These are phyloP conservation scores for Drosophila neutralis DNA, from an alignment of 2,888 invertebrate species.

Conservation along the genomic window DNA sequence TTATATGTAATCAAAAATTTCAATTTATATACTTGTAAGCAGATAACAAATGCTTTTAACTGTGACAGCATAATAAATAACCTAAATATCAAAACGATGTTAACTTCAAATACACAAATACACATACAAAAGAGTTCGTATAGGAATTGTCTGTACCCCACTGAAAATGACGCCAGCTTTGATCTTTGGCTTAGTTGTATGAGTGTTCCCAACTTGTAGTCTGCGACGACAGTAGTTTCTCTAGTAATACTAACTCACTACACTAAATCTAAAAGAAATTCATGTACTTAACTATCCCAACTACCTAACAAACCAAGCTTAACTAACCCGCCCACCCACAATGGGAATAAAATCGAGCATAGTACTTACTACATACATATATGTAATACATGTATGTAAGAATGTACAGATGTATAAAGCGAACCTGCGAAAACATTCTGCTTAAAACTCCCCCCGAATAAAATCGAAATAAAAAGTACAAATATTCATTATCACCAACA, in stretches of 20 bases:
- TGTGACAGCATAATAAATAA: conserved; percentile 10
- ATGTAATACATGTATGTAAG: conserved; percentile 3
- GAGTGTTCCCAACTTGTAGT: conserved; percentile 1
- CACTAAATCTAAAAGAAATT: conserved; percentile 1
- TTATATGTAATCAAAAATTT: conserved; percentile 28
- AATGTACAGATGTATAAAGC: conserved; percentile 13
- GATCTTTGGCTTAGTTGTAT: neutral
- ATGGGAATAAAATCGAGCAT: conserved; percentile 8
- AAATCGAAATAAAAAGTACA: conserved; percentile 82
- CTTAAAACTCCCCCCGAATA: conserved; percentile 79
- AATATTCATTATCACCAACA: conserved; percentile 69
- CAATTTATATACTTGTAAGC: conserved; percentile 41
- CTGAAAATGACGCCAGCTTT: neutral
- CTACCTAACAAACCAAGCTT: conserved; percentile 23
- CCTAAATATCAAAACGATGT: neutral
- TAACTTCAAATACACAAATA: neutral
- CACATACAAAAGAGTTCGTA: neutral
- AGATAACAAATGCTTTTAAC: conserved; percentile 34
- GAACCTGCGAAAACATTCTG: conserved; percentile 61
- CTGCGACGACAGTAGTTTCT: neutral
- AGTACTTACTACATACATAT: conserved; percentile 4
- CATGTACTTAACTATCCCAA: conserved; percentile 27
- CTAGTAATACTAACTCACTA: neutral
- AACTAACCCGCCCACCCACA: conserved; percentile 31
- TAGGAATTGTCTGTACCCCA: neutral